Base-by-base conservation (phyloP, 2,797 vertebrate species). In the Pyrocephalus nanus region DNA sequence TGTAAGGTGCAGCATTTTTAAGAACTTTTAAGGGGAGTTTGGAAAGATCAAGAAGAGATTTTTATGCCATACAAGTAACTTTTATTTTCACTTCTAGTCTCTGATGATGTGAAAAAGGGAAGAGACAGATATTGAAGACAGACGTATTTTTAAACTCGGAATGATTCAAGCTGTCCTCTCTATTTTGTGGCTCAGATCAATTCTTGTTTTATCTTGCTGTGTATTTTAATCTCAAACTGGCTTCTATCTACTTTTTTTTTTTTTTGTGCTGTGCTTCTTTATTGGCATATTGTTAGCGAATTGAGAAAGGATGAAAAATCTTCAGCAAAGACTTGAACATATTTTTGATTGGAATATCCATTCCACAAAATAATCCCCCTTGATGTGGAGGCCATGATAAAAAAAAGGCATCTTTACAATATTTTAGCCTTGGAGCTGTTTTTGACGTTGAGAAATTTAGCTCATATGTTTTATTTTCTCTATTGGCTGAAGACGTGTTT, bases 141-240 rank as follows among this genome's bases (percentile, higher is more conserved):
- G 34, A 38, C 0, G 0, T 53, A 53, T 57, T 87, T 95, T 92
- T 90, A 67, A 80, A 64, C 29, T 80, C 1, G 0, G 42, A 88
- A 23, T 65, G 65, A 74, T 88, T 93, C 85, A 77, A 7, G 3
- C 64, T 77, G 61, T 88, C 69, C 45, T 74, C 54, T 86, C 23
- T 38, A 67, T 86, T 93, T 86, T 90, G 50, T 43, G 34, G 45
- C 30, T 92, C 38, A 83, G 53, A 93, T 95, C 50, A 86, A 64
- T 69, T 82, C 43, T 48, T 87, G 34, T 66, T 94, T 94, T 71
- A 86, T 92, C 75, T 82, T 45, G 26, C 53, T 64, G 36, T 79
- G 36, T 82, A 87, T 92, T 89, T 88, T 84, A 72, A 66, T 87
- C 50, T 86, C 4, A 5, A 71, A 72, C 38, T 42, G 45, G 64